phyloP scores from a whole-genome alignment of 2,797 vertebrate species.

The Graptemys geographica region DNA sequence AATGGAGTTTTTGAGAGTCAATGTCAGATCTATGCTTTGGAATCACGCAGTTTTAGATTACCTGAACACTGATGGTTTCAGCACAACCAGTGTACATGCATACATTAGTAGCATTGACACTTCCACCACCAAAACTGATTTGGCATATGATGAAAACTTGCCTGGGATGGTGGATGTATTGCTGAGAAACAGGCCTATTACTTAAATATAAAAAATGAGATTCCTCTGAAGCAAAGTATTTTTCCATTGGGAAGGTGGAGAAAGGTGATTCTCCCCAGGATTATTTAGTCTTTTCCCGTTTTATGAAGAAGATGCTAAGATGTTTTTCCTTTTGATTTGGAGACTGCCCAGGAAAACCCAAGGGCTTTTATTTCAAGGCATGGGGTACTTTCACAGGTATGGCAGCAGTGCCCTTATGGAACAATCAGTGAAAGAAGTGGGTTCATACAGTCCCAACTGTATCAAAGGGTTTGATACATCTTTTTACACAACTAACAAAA shows the following conservation, averaged over 20 bases:
- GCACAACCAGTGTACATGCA: neutral
- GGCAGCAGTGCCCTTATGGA: neutral
- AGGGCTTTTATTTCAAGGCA: neutral
- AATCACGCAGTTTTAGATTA: neutral
- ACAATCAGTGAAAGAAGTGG: neutral
- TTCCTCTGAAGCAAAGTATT: neutral
- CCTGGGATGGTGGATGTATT: too few species aligned
- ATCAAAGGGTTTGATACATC: neutral
- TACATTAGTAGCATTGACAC: neutral
- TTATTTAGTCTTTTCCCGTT: neutral
- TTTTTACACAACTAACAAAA: too few species aligned
- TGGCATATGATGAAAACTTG: neutral
- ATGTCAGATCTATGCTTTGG: neutral
- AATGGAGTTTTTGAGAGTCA: neutral
- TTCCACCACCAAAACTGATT: neutral
- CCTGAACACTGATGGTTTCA: neutral
- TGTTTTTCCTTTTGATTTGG: neutral
- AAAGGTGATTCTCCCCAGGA: neutral
- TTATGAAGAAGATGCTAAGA: neutral
- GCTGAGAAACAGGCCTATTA: neutral
- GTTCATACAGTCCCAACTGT: neutral
- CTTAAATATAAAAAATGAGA: neutral
- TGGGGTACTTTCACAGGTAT: neutral
- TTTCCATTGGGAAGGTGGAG: neutral
- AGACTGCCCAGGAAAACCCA: neutral